Evolutionary conservation across 2,888 invertebrate genomes (phyloP).

Genomic region (Drosophila emarginata): DNA sequence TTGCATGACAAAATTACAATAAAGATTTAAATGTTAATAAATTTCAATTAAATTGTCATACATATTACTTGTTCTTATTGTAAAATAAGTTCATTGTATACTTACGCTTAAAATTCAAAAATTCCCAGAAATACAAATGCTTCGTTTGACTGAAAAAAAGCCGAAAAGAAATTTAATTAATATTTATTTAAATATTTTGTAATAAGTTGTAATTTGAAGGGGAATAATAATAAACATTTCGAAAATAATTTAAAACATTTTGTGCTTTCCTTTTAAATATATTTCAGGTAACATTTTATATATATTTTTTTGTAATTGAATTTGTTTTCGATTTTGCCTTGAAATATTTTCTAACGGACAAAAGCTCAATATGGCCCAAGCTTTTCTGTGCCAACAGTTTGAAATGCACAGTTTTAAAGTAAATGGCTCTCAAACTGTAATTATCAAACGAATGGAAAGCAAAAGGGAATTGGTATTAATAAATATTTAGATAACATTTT

Average conservation of each 20-base stretch:
- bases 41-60: not conserved
- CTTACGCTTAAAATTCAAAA: constrained; percentile 1
- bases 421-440: not conserved
- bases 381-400: not conserved
- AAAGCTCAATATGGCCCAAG: constrained; percentile 4
- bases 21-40: constrained; percentile 20
- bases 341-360: constrained; percentile 1
- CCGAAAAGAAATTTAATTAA: not conserved
- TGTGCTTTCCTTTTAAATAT: not conserved
- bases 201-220: no score
- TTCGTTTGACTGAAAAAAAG: not conserved
- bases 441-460: not conserved
- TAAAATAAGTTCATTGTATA: constrained; percentile 1
- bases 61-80: not conserved
- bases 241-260: not conserved
- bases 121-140: not conserved
- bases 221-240: not conserved
- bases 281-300: not conserved
- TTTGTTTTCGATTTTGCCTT: not conserved
- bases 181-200: not conserved
- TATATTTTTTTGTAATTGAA: not conserved
- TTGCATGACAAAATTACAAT: not conserved
- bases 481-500: constrained; percentile 16
- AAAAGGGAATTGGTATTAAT: not conserved
- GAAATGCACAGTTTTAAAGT: not conserved